Base-by-base conservation (phyloP, 2,113 vertebrate species). In the Meriones unguiculatus region DNA sequence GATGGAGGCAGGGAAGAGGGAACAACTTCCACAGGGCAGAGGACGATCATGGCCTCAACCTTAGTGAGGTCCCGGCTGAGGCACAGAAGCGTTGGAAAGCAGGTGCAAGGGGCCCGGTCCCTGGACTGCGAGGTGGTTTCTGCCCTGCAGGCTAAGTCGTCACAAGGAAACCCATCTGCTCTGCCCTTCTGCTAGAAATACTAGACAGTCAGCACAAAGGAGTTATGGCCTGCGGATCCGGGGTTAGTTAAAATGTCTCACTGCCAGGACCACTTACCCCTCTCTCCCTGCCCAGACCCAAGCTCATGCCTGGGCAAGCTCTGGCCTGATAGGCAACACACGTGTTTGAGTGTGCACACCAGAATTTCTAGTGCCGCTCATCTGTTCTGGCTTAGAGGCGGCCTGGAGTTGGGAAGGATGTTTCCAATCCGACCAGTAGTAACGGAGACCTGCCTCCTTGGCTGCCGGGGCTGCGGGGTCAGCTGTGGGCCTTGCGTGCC, bases 331-430 rank as follows among this genome's bases (percentile, higher is more conserved):
- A 32, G 46, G 64, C 20, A n/a, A 15, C 67, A 12, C 4, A 5
- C 4, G 5, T 35, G 0, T 1, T 9, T 41, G 54, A 18, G 0
- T 35, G 17, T 73, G 52, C 52, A 62, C 65, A 25, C 62, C 0
- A 0, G 4, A 2, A 1, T 4, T 64, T 35, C 28, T 10, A 1
- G 15, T 2, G 62, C 28, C 7, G n/a, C 1, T 38, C 7, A 10
- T 5, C 64, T 12, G 72, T 41, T 35, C 32, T 6, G 54, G 54
- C 89, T 76, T 30, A 7, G 52, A 70, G 7, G 46, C 0, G 54
- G 22, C 24, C 50, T 30, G 2, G 0, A 5, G 18, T 35, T 89
- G 22, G 82, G 80, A 62, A 20, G 4, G 64, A 54, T 88, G 41
- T 62, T 81, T 69, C 80, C 57, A 28, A 81, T 88, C 62, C 65